These are phyloP conservation scores for Pseudochirops corinnae DNA, from an alignment of 2,797 vertebrate species.

Conservation along the genomic window DNA sequence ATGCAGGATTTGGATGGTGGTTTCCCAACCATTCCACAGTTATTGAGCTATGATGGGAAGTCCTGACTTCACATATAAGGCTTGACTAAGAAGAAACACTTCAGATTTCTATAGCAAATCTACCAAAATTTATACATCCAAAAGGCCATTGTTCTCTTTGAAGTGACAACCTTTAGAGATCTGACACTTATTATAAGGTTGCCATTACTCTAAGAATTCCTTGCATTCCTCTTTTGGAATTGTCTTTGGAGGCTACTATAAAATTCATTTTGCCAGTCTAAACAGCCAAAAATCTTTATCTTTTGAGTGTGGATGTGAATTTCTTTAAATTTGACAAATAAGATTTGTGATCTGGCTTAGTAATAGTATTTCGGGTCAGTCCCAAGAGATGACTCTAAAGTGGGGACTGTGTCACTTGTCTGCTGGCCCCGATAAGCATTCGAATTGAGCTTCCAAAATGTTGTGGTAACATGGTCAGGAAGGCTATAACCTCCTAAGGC, in stretches of 20 bases:
- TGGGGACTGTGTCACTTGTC: neutral
- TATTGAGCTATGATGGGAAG: neutral
- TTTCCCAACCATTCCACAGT: neutral
- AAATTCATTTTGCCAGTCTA: neutral
- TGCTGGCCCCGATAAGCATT: neutral
- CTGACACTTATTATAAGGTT: neutral
- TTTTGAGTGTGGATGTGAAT: neutral
- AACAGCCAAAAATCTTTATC: neutral
- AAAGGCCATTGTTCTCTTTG: neutral
- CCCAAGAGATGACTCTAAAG: neutral
- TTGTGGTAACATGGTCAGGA: neutral
- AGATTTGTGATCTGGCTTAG: neutral
- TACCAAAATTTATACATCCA: neutral
- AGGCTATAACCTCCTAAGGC: neutral
- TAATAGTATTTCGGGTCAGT: neutral
- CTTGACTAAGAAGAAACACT: neutral
- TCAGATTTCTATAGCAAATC: slow-evolving; percentile 34
- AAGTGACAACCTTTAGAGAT: neutral
- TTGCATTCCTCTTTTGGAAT: neutral
- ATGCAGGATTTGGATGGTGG: neutral
- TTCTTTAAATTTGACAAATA: neutral
- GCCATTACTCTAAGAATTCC: neutral
- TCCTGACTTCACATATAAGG: neutral
- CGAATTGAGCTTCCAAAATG: neutral
- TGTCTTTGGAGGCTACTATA: neutral